A percentile compares a stretch with the other conserved stretches of the same genome.
phyloP scores from a whole-genome alignment of 2,888 invertebrate species.

The Meghimatium bilineatum region DNA sequence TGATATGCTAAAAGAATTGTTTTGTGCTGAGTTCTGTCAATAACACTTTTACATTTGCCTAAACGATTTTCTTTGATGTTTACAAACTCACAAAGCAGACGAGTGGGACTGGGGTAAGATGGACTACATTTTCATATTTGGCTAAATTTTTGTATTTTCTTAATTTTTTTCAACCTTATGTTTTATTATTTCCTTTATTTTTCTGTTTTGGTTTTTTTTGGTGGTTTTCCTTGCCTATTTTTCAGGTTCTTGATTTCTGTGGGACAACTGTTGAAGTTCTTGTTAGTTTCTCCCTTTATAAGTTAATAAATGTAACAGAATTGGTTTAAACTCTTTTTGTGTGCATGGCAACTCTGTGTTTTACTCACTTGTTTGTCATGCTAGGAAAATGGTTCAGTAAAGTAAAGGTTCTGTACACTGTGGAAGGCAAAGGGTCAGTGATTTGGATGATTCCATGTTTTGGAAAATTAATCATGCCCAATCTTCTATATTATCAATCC shows the following conservation, averaged over 20 bases:
- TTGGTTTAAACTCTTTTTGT: no score
- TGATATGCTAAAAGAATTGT: no score
- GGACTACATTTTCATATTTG: not conserved
- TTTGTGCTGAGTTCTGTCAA: no score
- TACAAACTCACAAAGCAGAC: conserved; percentile 36
- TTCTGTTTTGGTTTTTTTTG: not conserved
- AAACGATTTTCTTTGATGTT: not conserved
- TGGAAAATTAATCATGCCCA: no score
- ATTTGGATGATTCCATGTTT: no score
- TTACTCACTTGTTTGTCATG: no score
- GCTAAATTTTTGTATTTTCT: not conserved
- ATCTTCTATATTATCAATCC: no score
- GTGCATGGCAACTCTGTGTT: no score
- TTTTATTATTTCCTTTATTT: not conserved
- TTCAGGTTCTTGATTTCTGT: not conserved
- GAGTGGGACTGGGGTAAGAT: conserved; percentile 59
- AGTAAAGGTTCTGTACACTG: no score
- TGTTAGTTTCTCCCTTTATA: not conserved
- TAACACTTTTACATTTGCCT: not conserved
- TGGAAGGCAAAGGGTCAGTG: no score
- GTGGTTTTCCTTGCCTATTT: not conserved
- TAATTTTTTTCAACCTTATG: not conserved
- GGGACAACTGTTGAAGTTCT: not conserved
- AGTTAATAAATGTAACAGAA: no score
- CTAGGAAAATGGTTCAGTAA: no score